Base-by-base conservation (phyloP, 2,113 vertebrate genomes). In the Pithys albifrons region DNA sequence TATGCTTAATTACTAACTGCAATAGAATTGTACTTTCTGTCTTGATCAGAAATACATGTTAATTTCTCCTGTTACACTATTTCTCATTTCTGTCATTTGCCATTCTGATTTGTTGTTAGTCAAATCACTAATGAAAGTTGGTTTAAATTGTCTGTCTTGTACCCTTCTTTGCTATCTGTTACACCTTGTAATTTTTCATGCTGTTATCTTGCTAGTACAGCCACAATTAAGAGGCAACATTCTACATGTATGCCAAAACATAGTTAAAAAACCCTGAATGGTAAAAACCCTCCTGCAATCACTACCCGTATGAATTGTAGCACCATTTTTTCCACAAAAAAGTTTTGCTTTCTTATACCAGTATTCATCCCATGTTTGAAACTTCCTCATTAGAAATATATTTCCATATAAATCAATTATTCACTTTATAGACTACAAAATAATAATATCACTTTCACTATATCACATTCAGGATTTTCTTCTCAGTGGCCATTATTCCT, bases 241-340 rank as follows among this genome's bases (percentile, higher is more conserved):
- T 81, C n/a, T 8, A 54, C 8, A n/a, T 0, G 0, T 24, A 20
- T 67, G 24, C 8, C 28, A 79, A 82, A 79, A 75, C 3, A 3
- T 27, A 67, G 28, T 27, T 35, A 19, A 33, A 61, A n/a, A 13
- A 9, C 1, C 1, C 2, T n/a, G 52, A 77, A 59, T 9, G 6
- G 22, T 14, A 85, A 51, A 76, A 80, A 71, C 0, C 2, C 1
- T 69, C 12, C 65, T 43, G 52, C 1, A 81, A 17, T 69, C 3
- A 1, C 15, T 48, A 74, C 2, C 4, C 65, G 88, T 43, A 52
- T 35, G 16, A 85, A 66, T 39, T 79, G 31, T 48, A 72, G 2
- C 19, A 64, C 12, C 3, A 20, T 0, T 10, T 29, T 37, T 81
- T 74, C 49, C 52, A 8, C 27, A 77, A 61, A 3, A 0, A 88